Conservation (phyloP, 2,113 vertebrate species). For the Otolemur garnettii region DNA sequence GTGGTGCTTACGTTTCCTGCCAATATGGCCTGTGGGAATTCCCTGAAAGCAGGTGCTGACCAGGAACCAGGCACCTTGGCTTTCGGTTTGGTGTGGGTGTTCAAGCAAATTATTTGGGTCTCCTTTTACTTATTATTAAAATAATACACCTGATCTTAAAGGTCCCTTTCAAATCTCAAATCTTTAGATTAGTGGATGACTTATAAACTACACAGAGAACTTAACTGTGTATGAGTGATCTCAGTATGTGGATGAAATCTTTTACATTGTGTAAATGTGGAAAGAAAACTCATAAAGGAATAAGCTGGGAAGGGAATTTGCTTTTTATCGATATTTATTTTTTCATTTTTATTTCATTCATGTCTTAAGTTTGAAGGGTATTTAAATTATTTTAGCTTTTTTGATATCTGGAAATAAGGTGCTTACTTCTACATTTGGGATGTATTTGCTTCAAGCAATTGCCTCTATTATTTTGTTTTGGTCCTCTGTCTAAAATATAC, state of each 20-base stretch:
- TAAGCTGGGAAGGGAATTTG: background rate
- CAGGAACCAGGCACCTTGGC: background rate
- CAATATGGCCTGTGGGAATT: background rate
- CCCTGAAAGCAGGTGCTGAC: background rate
- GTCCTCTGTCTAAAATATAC: background rate
- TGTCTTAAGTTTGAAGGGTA: background rate
- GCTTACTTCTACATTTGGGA: background rate
- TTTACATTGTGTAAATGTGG: background rate
- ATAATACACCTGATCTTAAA: background rate
- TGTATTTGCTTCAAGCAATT: background rate
- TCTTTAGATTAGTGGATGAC: background rate
- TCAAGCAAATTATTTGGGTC: background rate
- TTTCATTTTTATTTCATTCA: background rate
- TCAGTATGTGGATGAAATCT: background rate
- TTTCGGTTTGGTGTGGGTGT: background rate
- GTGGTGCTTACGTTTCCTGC: no score
- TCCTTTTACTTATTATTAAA: background rate
- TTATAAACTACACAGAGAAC: background rate
- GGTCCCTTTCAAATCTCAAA: background rate
- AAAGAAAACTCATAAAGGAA: background rate
- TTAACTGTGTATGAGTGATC: background rate
- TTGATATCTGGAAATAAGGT: background rate
- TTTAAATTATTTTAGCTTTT: slow-evolving; percentile 29
- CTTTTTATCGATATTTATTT: background rate
- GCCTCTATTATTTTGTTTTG: slow-evolving; percentile 3